These are phyloP conservation scores for Xerus rutilus DNA, from an alignment of 2,797 vertebrate species.

Conservation along the genomic window DNA sequence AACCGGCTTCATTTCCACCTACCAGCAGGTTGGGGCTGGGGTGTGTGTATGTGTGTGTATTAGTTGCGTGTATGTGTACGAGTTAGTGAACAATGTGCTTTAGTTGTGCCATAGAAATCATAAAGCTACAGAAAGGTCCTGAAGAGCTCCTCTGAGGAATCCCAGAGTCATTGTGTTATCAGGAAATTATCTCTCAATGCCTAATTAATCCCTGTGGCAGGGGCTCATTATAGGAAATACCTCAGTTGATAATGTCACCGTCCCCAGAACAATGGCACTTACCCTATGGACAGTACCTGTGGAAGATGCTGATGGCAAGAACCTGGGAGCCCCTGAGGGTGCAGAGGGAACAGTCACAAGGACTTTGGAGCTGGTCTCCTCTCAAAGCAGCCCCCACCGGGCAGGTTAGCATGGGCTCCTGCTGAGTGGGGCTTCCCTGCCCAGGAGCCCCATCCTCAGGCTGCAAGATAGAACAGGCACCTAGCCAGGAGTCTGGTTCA, in stretches of 20 bases:
- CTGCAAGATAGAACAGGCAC: not conserved
- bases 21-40: not conserved
- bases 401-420: too few relatives aligned
- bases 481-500: not conserved
- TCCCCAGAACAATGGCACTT: not conserved
- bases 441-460: not conserved
- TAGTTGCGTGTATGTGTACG: fast-evolving
- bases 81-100: fast-evolving
- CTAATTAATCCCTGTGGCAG: not conserved
- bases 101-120: not conserved
- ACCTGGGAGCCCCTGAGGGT: not conserved
- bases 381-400: not conserved
- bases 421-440: not conserved
- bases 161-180: not conserved
- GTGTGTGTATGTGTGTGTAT: not conserved
- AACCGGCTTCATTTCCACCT: not conserved
- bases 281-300: too few relatives aligned
- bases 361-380: not conserved
- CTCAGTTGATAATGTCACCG: not conserved
- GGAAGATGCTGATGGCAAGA: not conserved
- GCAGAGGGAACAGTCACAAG: fast-evolving
- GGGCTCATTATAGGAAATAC: not conserved
- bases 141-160: not conserved
- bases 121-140: not conserved
- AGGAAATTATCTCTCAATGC: not conserved